Conservation (phyloP, 2,113 vertebrate genomes). For the Macroglossus sobrinus region DNA sequence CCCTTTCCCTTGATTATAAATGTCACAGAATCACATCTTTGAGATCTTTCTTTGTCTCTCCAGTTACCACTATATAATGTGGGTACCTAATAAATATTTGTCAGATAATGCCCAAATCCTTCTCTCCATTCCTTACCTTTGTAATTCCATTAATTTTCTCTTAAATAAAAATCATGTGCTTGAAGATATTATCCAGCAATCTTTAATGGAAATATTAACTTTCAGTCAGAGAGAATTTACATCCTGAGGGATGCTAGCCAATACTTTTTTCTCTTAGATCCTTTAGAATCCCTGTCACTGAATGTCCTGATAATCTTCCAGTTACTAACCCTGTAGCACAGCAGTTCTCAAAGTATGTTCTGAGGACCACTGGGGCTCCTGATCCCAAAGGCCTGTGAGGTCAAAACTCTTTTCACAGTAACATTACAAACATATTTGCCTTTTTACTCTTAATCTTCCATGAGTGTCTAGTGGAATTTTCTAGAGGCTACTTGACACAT, state of each 20-base stretch:
- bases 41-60: neutral
- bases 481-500: neutral
- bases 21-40: neutral
- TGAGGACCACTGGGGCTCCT: rapidly evolving
- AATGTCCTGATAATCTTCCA: neutral
- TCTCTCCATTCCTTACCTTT: neutral
- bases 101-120: neutral
- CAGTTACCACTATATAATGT: neutral
- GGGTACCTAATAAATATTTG: neutral
- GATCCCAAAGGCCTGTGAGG: neutral
- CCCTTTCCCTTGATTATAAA: neutral
- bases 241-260: neutral
- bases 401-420: neutral
- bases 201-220: neutral
- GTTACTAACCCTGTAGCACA: neutral
- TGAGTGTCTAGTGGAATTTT: neutral
- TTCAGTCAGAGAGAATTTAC: neutral
- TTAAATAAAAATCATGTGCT: neutral
- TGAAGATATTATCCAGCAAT: neutral
- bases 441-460: neutral
- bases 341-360: neutral
- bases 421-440: neutral
- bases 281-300: neutral
- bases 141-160: neutral
- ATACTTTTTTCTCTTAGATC: neutral